Percentiles rank a stretch among this genome's conserved stretches.
phyloP scores from a whole-genome alignment of 2,113 vertebrate species.

The Chelonoidis abingdonii region DNA sequence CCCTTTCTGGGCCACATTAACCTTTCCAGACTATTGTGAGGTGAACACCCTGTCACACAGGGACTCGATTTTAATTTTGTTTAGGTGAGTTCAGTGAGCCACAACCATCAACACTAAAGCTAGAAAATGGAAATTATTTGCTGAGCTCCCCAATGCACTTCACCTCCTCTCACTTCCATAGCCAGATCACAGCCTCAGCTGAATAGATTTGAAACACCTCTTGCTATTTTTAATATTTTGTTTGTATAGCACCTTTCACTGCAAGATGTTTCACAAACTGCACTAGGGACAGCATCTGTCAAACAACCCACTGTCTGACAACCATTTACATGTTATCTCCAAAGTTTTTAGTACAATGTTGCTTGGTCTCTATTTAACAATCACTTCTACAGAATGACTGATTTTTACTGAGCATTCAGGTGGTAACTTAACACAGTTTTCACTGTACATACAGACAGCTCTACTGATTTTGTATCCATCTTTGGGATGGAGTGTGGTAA shows the following conservation, averaged over 20 bases:
- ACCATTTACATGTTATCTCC: background rate
- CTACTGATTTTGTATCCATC: background rate
- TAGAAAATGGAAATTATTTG: background rate
- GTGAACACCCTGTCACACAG: background rate
- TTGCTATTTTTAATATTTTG: background rate
- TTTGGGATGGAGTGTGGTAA: background rate
- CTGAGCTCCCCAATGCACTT: background rate
- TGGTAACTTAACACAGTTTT: background rate
- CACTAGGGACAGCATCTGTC: background rate
- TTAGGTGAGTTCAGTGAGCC: background rate
- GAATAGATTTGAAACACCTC: background rate
- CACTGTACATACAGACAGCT: background rate
- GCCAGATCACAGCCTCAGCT: background rate
- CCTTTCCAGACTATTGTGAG: background rate
- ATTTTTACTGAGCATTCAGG: background rate
- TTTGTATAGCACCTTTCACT: background rate
- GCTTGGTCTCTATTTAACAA: background rate
- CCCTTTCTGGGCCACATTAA: background rate
- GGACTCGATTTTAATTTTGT: background rate
- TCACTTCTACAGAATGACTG: background rate
- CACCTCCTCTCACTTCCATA: background rate
- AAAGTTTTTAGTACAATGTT: background rate
- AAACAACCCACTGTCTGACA: background rate
- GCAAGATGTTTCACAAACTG: background rate
- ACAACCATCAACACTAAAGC: background rate